These are phyloP conservation scores for Pipa parva DNA, from an alignment of 2,113 vertebrate genomes.

Conservation along the genomic window DNA sequence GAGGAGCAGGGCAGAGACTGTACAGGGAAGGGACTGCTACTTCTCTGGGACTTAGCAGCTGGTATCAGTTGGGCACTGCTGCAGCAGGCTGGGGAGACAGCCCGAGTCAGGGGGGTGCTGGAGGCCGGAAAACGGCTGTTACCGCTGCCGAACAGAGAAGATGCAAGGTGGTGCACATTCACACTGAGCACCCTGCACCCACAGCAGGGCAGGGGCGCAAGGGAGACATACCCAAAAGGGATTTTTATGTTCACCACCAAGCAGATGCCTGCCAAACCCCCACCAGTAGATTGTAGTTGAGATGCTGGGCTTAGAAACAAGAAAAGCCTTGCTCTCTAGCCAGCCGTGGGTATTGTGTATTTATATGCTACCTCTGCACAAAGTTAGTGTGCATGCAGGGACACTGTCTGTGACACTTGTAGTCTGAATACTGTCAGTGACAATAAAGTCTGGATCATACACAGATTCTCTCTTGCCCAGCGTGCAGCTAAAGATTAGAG, in stretches of 20 bases:
- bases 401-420: slow-evolving; percentile 19
- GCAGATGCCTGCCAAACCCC: slow-evolving; percentile 21
- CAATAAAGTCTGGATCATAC: slow-evolving; percentile 2
- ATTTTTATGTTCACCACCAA: slow-evolving; percentile 11
- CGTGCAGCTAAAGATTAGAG: slow-evolving; percentile 1
- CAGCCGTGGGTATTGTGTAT: not conserved
- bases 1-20: slow-evolving; percentile 30
- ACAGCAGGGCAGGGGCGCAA: slow-evolving; percentile 42
- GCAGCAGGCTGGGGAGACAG: slow-evolving; percentile 37
- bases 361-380: not conserved
- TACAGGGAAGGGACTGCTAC: slow-evolving; percentile 16
- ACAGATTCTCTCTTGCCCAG: slow-evolving; percentile 1
- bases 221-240: slow-evolving; percentile 55
- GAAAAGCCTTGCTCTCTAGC: too few species aligned
- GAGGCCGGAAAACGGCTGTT: slow-evolving; percentile 41
- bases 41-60: slow-evolving; percentile 15
- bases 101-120: slow-evolving; percentile 48
- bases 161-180: slow-evolving; percentile 56
- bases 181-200: slow-evolving; percentile 50
- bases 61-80: slow-evolving; percentile 19
- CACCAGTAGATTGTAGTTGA: not conserved
- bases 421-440: slow-evolving; percentile 1
- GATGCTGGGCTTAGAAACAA: not conserved
- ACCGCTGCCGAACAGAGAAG: slow-evolving; percentile 50
- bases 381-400: slow-evolving; percentile 18